These are phyloP conservation scores for Drosophila vallismaia DNA, from an alignment of 2,888 invertebrate genomes.

Conservation along the genomic window DNA sequence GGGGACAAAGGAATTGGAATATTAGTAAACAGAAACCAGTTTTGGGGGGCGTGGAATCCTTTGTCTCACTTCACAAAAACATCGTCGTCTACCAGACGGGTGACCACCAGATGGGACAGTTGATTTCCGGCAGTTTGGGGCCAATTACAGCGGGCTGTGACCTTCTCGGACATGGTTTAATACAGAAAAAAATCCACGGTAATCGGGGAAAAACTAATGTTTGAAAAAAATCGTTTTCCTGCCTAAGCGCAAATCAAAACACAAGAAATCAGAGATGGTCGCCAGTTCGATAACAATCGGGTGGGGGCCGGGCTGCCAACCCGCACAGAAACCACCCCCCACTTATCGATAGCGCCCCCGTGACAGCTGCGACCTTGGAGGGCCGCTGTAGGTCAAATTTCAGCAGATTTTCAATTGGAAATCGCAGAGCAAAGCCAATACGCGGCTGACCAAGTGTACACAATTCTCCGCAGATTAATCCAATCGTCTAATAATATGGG, in stretches of 20 bases:
- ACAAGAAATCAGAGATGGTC: conserved; percentile 4
- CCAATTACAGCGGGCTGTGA: conserved; percentile 72
- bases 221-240: conserved; percentile 11
- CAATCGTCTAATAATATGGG: conserved; percentile 78
- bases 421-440: conserved; percentile 56
- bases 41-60: conserved; percentile 54
- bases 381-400: conserved; percentile 71
- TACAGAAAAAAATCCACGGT: neutral
- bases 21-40: conserved; percentile 46
- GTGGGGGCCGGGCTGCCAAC: conserved; percentile 7
- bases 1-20: conserved; percentile 10
- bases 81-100: conserved; percentile 70
- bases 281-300: conserved; percentile 4
- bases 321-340: neutral
- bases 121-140: conserved; percentile 69
- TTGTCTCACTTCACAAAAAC: conserved; percentile 78
- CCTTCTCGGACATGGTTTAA: conserved; percentile 49
- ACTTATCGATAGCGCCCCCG: conserved; percentile 4
- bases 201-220: neutral
- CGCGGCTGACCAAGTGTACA: conserved; percentile 55
- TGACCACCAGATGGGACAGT: conserved; percentile 60
- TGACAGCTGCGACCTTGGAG: conserved; percentile 71
- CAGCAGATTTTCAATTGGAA: conserved; percentile 38
- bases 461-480: conserved; percentile 63
- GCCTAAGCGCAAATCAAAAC: conserved; percentile 35